phyloP scores from a whole-genome alignment of 2,797 vertebrate genomes.

The Cossypha niveicapilla region DNA sequence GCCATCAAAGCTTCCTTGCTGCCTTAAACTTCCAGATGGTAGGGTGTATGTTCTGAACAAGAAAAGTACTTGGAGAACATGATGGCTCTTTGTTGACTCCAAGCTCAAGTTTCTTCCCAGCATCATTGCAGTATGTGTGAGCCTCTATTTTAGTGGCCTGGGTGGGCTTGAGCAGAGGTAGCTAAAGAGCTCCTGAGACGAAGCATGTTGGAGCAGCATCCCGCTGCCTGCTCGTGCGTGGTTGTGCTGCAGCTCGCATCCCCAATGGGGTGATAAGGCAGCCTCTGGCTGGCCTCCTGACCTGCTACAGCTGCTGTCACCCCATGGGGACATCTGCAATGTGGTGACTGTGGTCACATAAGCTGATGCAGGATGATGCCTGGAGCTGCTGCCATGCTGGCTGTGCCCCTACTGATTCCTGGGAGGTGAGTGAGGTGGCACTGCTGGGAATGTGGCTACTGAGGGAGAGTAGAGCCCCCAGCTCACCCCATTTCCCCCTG shows the following conservation, averaged over 20 bases:
- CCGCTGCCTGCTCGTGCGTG: accelerated
- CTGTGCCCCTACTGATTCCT: accelerated
- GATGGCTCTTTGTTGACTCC: not conserved
- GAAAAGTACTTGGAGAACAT: not conserved
- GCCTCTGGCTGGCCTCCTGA: accelerated
- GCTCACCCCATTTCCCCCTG: accelerated
- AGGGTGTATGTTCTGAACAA: not conserved
- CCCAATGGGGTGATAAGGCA: accelerated
- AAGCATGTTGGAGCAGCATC: not conserved
- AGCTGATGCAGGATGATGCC: not conserved
- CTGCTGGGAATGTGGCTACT: not conserved
- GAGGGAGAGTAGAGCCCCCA: not conserved
- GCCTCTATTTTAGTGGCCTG: not conserved
- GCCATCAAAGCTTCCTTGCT: not conserved
- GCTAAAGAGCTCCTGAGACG: not conserved
- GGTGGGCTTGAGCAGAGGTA: not conserved
- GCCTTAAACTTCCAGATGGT: not conserved
- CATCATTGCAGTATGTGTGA: not conserved
- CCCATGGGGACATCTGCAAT: accelerated
- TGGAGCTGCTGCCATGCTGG: not conserved
- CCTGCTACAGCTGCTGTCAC: not conserved
- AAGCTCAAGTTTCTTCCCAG: not conserved
- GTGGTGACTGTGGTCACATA: accelerated
- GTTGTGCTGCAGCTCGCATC: not conserved
- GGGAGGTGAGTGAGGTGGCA: not conserved